phyloP scores from a whole-genome alignment of 1,140 invertebrate species.

The Drosophila prosaltans region DNA sequence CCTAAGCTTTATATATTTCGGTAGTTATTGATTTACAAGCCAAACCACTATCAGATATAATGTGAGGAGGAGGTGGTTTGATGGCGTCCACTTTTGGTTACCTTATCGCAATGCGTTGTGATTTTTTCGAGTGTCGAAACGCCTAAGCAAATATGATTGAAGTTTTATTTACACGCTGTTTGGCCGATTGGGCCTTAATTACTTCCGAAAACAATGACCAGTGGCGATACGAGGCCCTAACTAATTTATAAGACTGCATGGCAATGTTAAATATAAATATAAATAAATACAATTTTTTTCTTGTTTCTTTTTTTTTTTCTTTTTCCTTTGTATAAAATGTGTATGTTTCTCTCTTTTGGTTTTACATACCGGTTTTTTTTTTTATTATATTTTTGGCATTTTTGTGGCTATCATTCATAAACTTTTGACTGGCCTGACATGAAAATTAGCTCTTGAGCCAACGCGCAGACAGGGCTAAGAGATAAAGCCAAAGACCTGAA shows the following conservation, averaged over 20 bases:
- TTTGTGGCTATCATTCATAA: conserved; percentile 77
- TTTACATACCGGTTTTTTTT: conserved; percentile 50
- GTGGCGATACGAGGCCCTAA: conserved; percentile 60
- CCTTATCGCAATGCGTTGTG: conserved; percentile 71
- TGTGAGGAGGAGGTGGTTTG: conserved; percentile 32
- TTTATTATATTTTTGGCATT: conserved; percentile 37
- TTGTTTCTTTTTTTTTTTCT: neutral
- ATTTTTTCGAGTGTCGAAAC: conserved; percentile 79
- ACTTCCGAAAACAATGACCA: conserved; percentile 80
- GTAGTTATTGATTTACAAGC: conserved; percentile 81
- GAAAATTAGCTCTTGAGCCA: conserved; percentile 80
- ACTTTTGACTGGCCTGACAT: conserved; percentile 70
- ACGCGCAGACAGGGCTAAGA: conserved; percentile 50
- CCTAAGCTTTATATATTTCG: conserved; percentile 49
- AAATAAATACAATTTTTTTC: conserved; percentile 43
- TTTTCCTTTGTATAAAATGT: neutral
- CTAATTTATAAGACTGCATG: conserved; percentile 67
- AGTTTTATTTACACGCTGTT: conserved; percentile 66
- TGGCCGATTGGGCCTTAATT: conserved; percentile 75
- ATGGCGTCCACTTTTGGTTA: conserved; percentile 58
- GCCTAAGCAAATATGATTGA: conserved; percentile 80
- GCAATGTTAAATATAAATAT: conserved; percentile 56
- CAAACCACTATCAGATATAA: conserved; percentile 50
- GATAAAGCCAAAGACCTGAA: conserved; percentile 40
- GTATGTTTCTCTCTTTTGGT: neutral